Evolutionary conservation across 1,140 invertebrate species (phyloP), one percentile per base, ranked within the genome.

Genomic region (Drosophila pruinosa): DNA sequence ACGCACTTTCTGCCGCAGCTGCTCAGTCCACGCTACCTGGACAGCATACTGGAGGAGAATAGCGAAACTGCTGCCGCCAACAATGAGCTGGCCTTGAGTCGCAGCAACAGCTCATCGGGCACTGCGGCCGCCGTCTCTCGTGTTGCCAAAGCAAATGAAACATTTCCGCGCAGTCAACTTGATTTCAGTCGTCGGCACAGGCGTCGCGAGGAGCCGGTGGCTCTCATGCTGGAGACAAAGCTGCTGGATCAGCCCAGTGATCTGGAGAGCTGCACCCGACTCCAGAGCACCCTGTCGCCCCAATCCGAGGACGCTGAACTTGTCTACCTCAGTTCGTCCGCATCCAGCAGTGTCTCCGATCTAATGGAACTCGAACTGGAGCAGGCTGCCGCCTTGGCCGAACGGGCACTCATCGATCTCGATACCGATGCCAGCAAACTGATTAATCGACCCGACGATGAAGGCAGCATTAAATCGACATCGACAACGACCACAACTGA

Each of bases 1-100:
- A 89, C 92, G 58, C 93, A 93, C 86, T 93, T 93, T 75, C 73
- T 92, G 19, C 93, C 93, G n/a, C 91, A 92, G 26, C 89, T 92
- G 34, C 88, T 93, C 17, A 92, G 92, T 72, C 93, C 92, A 56
- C 91, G 93, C 70, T 93, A 92, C 64, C 83, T 95, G 67, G 94
- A 94, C 68, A 94, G 94, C 28, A 95, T 95, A 64, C 92, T 93
- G 54, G 94, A 95, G 74, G 94, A 94, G 89, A 92, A 92, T 6
- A 93, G 91, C 92, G 78, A 94, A 91, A 41, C 93, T 74, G 83
- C 64, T 3, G 88, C 79, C 75, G 61, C 79, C 75, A 62, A 19
- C 48, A 48, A 24, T 41, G 12, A 15, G 28, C 22, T 26, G 0
- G 57, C 36, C 36, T 28, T 57, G 0, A 63, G 48, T 45, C 62